phyloP scores from a whole-genome alignment of 2,797 vertebrate genomes.

The Macropus fuliginosus region DNA sequence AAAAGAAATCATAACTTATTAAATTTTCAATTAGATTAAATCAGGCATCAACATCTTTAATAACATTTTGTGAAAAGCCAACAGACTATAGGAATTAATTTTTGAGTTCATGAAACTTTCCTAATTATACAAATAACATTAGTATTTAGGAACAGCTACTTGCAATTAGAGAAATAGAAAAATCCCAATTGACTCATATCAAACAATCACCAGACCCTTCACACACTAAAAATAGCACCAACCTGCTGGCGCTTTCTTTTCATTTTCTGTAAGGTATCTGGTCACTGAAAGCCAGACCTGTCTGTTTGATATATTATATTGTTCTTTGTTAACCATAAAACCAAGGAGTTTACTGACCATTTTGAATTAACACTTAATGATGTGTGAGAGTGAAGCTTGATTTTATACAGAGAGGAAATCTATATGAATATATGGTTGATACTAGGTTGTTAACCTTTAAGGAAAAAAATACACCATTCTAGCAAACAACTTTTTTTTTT shows the following conservation, averaged over 20 bases:
- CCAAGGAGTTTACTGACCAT: not conserved
- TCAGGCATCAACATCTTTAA: not conserved
- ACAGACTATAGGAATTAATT: not conserved
- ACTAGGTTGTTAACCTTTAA: not conserved
- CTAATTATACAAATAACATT: not conserved
- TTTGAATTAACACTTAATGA: slow-evolving; percentile 19
- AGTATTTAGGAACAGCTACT: not conserved
- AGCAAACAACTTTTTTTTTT: not conserved
- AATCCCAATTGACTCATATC: not conserved
- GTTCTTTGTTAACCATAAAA: slow-evolving; percentile 13
- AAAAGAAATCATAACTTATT: not conserved
- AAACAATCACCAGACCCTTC: not conserved
- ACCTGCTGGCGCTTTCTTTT: not conserved
- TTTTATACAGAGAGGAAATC: not conserved
- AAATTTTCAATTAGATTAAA: not conserved
- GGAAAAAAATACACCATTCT: not conserved
- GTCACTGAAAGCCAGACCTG: not conserved
- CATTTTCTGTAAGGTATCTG: not conserved
- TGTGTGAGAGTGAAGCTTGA: slow-evolving; percentile 13
- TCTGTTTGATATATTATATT: slow-evolving; percentile 17
- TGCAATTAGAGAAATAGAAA: not conserved
- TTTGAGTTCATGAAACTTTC: not conserved
- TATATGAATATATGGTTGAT: not conserved
- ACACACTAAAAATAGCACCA: not conserved
- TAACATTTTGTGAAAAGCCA: not conserved